Base-by-base conservation (phyloP, 2,888 invertebrate species). In the Alloscopus bannaensis region DNA sequence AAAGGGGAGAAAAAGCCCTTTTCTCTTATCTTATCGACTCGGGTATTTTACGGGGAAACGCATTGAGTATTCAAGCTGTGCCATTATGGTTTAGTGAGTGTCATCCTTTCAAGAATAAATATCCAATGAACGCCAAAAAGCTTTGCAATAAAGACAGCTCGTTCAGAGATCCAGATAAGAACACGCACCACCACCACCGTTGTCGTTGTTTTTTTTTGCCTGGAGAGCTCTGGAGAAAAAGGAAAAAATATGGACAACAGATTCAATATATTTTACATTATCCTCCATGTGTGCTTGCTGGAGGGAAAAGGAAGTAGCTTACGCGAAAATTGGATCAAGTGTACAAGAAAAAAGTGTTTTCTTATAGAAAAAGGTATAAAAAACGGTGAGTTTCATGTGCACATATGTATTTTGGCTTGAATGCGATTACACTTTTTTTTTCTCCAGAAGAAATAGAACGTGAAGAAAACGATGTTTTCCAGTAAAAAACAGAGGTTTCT, bases 221-320 rank as follows among this genome's bases (percentile, higher is more conserved):
- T n/a, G n/a, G 47, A 59, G n/a, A 45, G 66, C 16, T 26, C 13
- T 11, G 20, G 47, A 45, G 42, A 36, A 64, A 57, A 45, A 47
- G 26, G 50, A 60, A 59, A 70, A 60, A 71, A 47, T 64, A 28
- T 40, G 45, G 29, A 72, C 50, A 52, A 64, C 50, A 42, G 29
- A 70, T 60, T 71, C 64, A 72, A 55, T 66, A 65, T 50, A 66
- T 66, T n/a, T n/a, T 66, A 59, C 59, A 59, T 64, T 70, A 42
- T 20, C 24, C 6, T 28, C 59, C 11, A 40, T 26, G 28, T 50
- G 57, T 20, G 26, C 42, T 6, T 52, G 18, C 52, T 52, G 60
- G 36, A 55, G 11, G 28, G 20, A 55, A 28, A 55, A 4, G 6
- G 20, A n/a, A 18, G 20, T 8, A 50, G 50, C 8, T 13, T 6